These are phyloP conservation scores for Melieria omissa DNA, from an alignment of 2,888 invertebrate species.

Conservation along the genomic window DNA sequence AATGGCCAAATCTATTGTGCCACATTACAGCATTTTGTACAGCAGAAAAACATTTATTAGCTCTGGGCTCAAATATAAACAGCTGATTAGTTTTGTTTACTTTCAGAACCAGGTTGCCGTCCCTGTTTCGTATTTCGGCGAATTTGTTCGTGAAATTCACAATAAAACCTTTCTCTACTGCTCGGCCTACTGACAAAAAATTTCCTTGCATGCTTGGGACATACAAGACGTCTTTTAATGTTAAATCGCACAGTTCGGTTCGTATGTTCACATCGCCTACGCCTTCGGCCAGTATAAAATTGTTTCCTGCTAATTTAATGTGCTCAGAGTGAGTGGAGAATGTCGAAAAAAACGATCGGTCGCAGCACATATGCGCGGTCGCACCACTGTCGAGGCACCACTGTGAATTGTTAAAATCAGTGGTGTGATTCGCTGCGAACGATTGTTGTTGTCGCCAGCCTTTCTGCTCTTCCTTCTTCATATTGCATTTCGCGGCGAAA, in stretches of 20 bases:
- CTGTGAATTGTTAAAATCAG: not conserved
- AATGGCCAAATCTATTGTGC: slow-evolving; percentile 21
- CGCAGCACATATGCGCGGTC: no score
- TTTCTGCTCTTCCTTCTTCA: no score
- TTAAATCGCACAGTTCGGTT: no score
- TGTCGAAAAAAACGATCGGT: slow-evolving; percentile 11
- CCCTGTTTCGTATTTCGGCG: slow-evolving; percentile 14
- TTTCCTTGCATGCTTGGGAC: slow-evolving; percentile 34
- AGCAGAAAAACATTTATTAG: not conserved
- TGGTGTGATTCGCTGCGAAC: not conserved
- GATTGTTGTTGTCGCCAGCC: not conserved
- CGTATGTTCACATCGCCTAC: no score
- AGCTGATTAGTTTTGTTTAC: not conserved
- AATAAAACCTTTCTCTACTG: no score
- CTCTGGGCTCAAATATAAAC: not conserved
- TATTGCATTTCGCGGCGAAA: no score
- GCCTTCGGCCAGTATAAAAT: not conserved
- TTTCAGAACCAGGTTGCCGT: not conserved
- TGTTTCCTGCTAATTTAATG: not conserved
- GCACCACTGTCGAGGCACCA: slow-evolving; percentile 30
- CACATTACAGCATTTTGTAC: slow-evolving; percentile 18
- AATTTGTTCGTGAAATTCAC: slow-evolving; percentile 19
- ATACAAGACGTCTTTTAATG: no score
- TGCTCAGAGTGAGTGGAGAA: not conserved
- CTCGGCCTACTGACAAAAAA: slow-evolving; percentile 40